These are phyloP conservation scores for Orthonevra nobilis DNA, from an alignment of 2,888 invertebrate genomes.

Conservation along the genomic window DNA sequence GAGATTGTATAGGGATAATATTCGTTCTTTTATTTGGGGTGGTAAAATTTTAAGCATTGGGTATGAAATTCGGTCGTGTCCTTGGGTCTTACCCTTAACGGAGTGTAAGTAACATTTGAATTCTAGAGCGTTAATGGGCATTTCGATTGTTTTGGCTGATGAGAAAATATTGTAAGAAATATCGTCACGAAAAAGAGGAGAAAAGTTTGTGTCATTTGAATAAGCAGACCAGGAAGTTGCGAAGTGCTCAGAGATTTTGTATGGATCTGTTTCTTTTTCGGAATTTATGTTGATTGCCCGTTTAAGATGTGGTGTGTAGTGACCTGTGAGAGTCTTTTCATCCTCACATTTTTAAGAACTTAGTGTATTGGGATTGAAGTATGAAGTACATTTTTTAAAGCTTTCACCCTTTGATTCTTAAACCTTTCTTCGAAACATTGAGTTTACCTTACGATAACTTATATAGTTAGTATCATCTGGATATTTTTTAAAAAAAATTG, in stretches of 20 bases:
- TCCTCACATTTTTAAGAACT: slow-evolving; percentile 9
- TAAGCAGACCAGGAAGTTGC: not conserved
- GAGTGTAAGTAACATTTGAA: not conserved
- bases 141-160: not conserved
- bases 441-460: not conserved
- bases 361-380: not conserved
- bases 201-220: not conserved
- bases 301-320: not conserved
- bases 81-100: slow-evolving; percentile 2
- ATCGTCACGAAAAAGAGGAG: not conserved
- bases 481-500: not conserved
- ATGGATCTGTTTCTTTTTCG: not conserved
- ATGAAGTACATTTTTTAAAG: slow-evolving; percentile 16
- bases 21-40: not conserved
- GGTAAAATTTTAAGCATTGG: not conserved
- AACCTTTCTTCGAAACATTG: not conserved
- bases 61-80: not conserved
- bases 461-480: not conserved
- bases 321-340: slow-evolving; percentile 5
- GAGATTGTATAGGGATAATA: not conserved
- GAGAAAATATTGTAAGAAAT: not conserved
- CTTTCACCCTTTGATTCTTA: not conserved
- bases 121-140: not conserved
- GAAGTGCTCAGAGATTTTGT: not conserved
- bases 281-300: not conserved